Evolutionary conservation across 2,888 invertebrate species (phyloP).

Genomic region (Galeruca laticollis): DNA sequence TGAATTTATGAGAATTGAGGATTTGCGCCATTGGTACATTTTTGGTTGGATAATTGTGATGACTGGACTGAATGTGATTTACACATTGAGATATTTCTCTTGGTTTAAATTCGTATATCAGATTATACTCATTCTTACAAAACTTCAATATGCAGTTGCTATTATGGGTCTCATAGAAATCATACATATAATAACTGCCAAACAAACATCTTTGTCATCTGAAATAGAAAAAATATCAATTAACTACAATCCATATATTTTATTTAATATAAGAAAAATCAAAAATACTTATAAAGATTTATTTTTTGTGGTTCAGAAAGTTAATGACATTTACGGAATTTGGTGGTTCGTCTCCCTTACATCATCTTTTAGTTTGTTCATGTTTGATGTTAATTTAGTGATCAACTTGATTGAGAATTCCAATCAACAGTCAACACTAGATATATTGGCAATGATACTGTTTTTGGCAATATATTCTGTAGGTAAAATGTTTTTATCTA

Average conservation of each 20-base stretch:
- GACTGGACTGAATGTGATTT: neutral
- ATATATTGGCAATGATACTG: no score
- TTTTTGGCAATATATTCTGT: no score
- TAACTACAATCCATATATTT: neutral
- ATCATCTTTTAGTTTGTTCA: neutral
- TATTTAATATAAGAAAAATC: neutral
- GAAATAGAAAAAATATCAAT: neutral
- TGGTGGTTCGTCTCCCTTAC: neutral
- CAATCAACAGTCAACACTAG: no score
- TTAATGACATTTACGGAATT: no score
- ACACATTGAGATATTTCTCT: neutral
- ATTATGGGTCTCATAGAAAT: neutral
- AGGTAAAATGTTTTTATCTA: no score
- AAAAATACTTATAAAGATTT: slow-evolving; percentile 3
- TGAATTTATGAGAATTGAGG: neutral
- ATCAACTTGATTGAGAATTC: neutral
- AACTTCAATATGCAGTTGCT: neutral
- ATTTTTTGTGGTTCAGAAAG: neutral
- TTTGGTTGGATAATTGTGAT: neutral
- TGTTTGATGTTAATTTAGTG: neutral
- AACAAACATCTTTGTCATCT: neutral
- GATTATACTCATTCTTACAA: neutral
- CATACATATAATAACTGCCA: neutral
- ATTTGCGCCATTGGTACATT: neutral
- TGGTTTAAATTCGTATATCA: neutral